Conservation (phyloP, 2,113 vertebrate species). For the Hiodon tergisus region DNA sequence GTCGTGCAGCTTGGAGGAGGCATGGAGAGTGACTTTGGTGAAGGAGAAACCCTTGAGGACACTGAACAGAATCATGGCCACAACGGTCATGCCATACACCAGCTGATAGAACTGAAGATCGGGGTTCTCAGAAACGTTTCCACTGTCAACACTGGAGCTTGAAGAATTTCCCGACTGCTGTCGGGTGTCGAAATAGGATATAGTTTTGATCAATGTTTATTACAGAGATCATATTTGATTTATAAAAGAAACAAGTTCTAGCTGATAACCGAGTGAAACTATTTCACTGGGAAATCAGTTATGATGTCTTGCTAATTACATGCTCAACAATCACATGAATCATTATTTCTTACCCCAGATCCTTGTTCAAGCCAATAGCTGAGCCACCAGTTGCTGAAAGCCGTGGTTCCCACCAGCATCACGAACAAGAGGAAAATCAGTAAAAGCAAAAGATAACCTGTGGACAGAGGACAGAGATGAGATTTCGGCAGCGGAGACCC, state of each 20-base stretch:
- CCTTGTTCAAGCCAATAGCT: slow-evolving; percentile 67
- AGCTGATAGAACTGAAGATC: slow-evolving; percentile 54
- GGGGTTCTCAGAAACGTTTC: slow-evolving; percentile 50
- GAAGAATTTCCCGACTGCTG: slow-evolving; percentile 16
- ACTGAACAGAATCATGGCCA: slow-evolving; percentile 43
- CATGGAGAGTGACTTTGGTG: slow-evolving; percentile 60
- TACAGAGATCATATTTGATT: not conserved
- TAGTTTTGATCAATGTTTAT: too few relatives aligned
- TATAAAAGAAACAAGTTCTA: not conserved
- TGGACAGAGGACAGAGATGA: slow-evolving; percentile 21
- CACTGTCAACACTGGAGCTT: not conserved
- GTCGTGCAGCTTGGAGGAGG: slow-evolving; percentile 59
- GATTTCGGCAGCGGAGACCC: not conserved
- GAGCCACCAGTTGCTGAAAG: slow-evolving; percentile 76
- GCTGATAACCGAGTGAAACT: not conserved
- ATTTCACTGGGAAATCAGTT: too few relatives aligned
- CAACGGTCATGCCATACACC: slow-evolving; percentile 48
- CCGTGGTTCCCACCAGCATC: slow-evolving; percentile 61
- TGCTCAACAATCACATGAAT: slow-evolving; percentile 24
- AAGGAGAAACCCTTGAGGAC: slow-evolving; percentile 58
- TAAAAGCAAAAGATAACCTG: slow-evolving; percentile 62
- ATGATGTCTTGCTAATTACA: not conserved
- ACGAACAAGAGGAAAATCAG: slow-evolving; percentile 47
- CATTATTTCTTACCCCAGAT: slow-evolving; percentile 54
- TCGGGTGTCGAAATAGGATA: slow-evolving; percentile 10